Evolutionary conservation across 2,797 vertebrate genomes (phyloP).

Genomic region (Darevskia nairensis): DNA sequence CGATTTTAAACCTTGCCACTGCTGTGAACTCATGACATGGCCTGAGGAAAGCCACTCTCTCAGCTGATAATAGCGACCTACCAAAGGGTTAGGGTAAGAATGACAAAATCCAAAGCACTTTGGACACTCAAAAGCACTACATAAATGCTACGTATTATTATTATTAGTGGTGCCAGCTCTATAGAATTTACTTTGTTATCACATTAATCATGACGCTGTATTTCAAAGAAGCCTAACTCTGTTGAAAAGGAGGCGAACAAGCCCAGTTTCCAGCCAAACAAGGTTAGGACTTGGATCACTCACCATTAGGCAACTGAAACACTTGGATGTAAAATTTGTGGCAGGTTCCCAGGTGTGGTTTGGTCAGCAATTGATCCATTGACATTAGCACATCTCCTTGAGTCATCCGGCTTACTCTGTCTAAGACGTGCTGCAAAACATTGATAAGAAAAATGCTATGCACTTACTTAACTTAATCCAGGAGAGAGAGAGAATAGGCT

Average conservation of each 20-base stretch:
- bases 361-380: constrained; percentile 98
- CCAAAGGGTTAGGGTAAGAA: background rate
- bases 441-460: constrained; percentile 31
- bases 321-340: constrained; percentile 97
- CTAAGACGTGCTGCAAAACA: constrained; percentile 91
- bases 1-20: background rate
- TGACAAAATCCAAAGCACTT: background rate
- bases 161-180: background rate
- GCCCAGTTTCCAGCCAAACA: background rate
- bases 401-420: constrained; percentile 94
- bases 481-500: background rate
- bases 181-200: background rate
- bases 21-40: background rate
- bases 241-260: background rate
- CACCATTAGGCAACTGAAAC: constrained; percentile 91
- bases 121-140: background rate
- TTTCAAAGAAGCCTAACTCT: background rate
- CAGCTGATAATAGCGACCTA: background rate
- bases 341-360: constrained; percentile 95
- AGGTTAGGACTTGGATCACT: constrained; percentile 67
- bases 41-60: background rate
- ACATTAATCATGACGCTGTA: background rate
- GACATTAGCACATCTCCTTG: constrained; percentile 99
- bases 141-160: background rate
- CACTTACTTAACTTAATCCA: background rate